Conservation (phyloP, 2,113 vertebrate species). For the Numida meleagris region DNA sequence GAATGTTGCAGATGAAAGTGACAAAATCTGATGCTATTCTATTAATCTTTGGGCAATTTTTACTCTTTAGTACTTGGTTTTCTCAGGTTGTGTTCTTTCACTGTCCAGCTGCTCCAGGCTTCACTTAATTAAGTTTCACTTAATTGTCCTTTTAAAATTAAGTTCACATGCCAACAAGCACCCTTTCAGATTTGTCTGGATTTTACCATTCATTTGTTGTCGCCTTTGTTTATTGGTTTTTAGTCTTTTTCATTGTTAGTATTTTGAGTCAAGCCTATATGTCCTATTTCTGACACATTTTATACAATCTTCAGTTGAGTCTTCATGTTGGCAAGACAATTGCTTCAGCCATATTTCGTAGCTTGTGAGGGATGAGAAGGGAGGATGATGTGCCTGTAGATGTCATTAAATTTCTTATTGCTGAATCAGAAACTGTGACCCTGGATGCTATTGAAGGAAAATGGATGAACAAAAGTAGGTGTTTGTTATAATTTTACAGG, state of each 20-base stretch:
- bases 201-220: not conserved
- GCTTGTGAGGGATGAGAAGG: not conserved
- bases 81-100: not conserved
- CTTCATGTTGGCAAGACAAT: not conserved
- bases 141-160: not conserved
- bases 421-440: not conserved
- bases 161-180: not conserved
- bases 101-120: not conserved
- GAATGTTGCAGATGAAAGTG: not conserved
- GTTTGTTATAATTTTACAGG: not conserved
- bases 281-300: not conserved
- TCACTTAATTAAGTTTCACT: not conserved
- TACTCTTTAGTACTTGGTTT: not conserved
- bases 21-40: not conserved
- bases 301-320: not conserved
- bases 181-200: not conserved
- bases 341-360: fast-evolving
- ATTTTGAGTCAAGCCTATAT: not conserved
- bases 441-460: fast-evolving
- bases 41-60: not conserved
- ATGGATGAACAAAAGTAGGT: not conserved
- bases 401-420: not conserved
- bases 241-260: not conserved
- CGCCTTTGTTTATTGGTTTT: not conserved
- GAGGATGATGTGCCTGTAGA: not conserved